Evolutionary conservation across 2,888 invertebrate species (phyloP), one percentile per base, ranked within the genome.

Genomic region (Schizotus pectinicornis): DNA sequence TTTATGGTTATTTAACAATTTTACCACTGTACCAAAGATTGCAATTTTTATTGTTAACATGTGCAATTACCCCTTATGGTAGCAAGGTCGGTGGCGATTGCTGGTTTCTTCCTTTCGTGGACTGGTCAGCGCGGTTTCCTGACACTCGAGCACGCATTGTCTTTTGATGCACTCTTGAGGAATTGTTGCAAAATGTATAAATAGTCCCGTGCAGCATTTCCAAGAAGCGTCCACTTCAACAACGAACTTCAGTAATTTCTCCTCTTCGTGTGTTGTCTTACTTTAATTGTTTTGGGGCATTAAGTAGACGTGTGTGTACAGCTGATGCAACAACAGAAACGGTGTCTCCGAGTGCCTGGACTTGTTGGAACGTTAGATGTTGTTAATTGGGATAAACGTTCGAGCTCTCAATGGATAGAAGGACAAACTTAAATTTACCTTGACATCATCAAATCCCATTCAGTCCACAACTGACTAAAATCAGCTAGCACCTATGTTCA

Each of bases 141-240:
- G 36, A 6, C 36, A 6, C 9, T 9, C 9, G 36, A 9, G 6
- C 9, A 6, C 12, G 5, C 6, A 3, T 36, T 11, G 9, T 36
- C 36, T 5, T 36, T 12, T 36, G 2, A 36, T 36, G 36, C 12
- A 36, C 12, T 12, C 6, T 11, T 6, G 36, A 36, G 36, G 36
- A 12, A 36, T 12, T 11, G 9, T 9, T 12, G 12, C 6, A 9
- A 36, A 12, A 36, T 6, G 36, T 9, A 9, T 9, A 36, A 36
- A 36, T 9, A 11, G 36, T 36, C 6, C 9, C 6, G 2, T 31
- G 58, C 22, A 54, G 54, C 47, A 50, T 55, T 45, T 54, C n/a
- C n/a, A n/a, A n/a, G n/a, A n/a, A n/a, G n/a, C n/a, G n/a, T n/a
- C 48, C 49, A 55, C 50, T 54, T 54, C 59, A 55, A 54, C 59